These are phyloP conservation scores for Leptatherina wallacei DNA, from an alignment of 2,797 vertebrate species.

Conservation along the genomic window DNA sequence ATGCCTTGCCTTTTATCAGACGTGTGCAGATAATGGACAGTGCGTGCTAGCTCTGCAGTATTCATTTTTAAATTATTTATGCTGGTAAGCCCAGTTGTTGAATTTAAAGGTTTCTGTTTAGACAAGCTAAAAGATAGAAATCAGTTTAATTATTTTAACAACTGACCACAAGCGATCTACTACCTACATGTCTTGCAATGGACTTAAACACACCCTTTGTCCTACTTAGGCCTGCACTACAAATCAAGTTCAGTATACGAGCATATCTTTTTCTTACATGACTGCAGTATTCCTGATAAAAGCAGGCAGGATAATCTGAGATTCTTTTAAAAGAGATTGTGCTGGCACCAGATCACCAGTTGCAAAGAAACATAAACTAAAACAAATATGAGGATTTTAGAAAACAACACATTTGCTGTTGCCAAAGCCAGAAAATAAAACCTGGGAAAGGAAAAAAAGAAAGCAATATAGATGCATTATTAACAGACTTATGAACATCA, in stretches of 20 bases:
- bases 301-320: neutral
- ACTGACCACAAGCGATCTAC: neutral
- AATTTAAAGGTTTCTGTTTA: neutral
- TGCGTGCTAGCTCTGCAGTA: neutral
- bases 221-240: neutral
- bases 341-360: neutral
- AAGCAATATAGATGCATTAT: neutral
- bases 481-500: neutral
- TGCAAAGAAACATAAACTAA: neutral
- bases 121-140: neutral
- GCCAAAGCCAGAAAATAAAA: neutral
- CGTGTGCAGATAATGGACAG: constrained; percentile 27
- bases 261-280: neutral
- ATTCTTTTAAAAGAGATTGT: neutral
- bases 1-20: constrained; percentile 22
- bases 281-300: constrained; percentile 4
- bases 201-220: constrained; percentile 10
- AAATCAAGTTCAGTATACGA: constrained; percentile 1
- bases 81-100: constrained; percentile 10
- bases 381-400: neutral
- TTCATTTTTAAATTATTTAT: neutral
- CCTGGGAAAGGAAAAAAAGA: too few relatives aligned
- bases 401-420: neutral
- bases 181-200: neutral
- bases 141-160: neutral